Evolutionary conservation across 2,113 vertebrate genomes (phyloP).

Genomic region (Xiphias gladius): DNA sequence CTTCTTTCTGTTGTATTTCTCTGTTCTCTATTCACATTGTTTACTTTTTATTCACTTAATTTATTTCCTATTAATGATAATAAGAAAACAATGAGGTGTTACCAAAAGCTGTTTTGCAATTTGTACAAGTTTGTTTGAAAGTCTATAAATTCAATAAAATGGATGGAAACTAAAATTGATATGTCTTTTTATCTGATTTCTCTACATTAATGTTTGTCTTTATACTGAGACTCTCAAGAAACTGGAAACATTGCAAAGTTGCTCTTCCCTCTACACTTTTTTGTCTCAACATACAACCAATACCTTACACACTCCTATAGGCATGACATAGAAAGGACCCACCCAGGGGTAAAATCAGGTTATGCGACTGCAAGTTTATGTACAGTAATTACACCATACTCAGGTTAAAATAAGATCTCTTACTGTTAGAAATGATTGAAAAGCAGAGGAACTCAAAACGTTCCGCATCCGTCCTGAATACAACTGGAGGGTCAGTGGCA

Average conservation of each 20-base stretch:
- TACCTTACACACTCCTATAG: background rate
- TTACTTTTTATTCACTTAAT: slow-evolving; percentile 79
- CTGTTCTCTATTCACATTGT: slow-evolving; percentile 69
- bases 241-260: background rate
- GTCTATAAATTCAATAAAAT: slow-evolving; percentile 86
- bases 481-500: slow-evolving; percentile 46
- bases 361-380: too few relatives aligned
- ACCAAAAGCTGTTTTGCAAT: slow-evolving; percentile 85
- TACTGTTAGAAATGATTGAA: too few relatives aligned
- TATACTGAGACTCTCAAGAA: background rate
- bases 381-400: background rate
- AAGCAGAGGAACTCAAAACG: background rate
- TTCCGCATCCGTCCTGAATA: slow-evolving; percentile 4
- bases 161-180: slow-evolving; percentile 66
- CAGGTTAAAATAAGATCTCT: too few relatives aligned
- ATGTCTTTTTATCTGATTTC: background rate
- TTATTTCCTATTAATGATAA: slow-evolving; percentile 79
- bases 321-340: too few relatives aligned
- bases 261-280: background rate
- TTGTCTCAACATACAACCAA: background rate
- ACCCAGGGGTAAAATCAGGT: background rate
- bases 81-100: slow-evolving; percentile 73
- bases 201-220: background rate
- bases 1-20: slow-evolving; percentile 60
- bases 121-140: slow-evolving; percentile 86